Conservation (phyloP, 2,797 vertebrate species). For the Fratercula arctica region DNA sequence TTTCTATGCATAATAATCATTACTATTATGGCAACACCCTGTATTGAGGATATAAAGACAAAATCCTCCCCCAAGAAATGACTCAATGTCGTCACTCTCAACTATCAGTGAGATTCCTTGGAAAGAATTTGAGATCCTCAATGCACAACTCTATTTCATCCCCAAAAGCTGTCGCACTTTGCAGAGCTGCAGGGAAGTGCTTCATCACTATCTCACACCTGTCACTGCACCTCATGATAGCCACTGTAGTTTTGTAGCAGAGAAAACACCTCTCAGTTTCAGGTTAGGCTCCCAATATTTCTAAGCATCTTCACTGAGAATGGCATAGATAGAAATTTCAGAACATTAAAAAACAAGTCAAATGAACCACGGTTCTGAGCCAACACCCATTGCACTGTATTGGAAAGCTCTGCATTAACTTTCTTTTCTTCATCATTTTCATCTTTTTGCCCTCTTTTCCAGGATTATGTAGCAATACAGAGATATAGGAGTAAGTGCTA, state of each 20-base stretch:
- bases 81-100: slow-evolving; percentile 68
- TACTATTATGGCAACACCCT: slow-evolving; percentile 73
- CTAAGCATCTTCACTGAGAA: neutral
- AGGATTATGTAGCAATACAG: neutral
- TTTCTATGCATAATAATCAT: slow-evolving; percentile 72
- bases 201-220: neutral
- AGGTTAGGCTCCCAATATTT: neutral
- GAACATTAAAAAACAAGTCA: neutral
- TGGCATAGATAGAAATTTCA: neutral
- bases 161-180: neutral
- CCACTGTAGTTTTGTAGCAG: neutral
- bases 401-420: neutral
- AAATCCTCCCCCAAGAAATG: slow-evolving; percentile 72
- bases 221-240: neutral
- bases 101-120: slow-evolving; percentile 69
- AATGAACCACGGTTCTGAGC: neutral
- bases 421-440: neutral
- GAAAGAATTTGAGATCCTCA: slow-evolving; percentile 60
- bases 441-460: neutral
- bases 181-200: neutral
- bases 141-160: neutral
- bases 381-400: neutral
- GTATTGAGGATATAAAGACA: slow-evolving; percentile 69
- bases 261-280: neutral
- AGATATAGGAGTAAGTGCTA: neutral